Evolutionary conservation across 1,140 invertebrate genomes (phyloP), one percentile per base, ranked within the genome.

Genomic region (Papilio machaon): DNA sequence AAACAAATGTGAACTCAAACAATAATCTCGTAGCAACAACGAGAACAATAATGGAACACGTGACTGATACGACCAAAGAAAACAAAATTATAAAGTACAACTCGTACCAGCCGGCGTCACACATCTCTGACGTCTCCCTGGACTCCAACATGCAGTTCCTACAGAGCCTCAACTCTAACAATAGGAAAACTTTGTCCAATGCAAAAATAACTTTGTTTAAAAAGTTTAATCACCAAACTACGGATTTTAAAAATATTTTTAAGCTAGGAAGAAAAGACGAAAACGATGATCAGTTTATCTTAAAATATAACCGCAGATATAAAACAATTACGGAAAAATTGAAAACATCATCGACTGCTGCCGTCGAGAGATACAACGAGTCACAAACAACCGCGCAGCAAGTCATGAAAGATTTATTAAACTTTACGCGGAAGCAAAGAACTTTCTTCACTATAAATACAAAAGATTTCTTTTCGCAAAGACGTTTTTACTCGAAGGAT

Each of bases 391-490:
- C 13, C 23, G 13, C 64, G 64, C 23, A 35, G 64, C 64, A 70
- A 19, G 64, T 17, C 13, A 2, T 11, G 7, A 35, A 30, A 13
- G 23, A 70, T 70, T 35, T 35, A 15, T 6, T 70, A 6, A 35
- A 70, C 13, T 70, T 35, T 70, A 43, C 17, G 80, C 84, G 60
- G 81, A 77, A 79, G 82, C 85, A 11, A 82, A 79, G 73, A 83
- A 88, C 47, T 82, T 86, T 70, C 84, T 49, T 85, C 10, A 84
- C 83, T 2, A 86, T 89, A 78, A 85, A 91, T 23, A 88, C 85
- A 7, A 70, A 88, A 75, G 87, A 91, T 77, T 89, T 89, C 70
- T 88, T 88, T 43, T 87, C 86, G 43, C 82, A 81, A 73, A 85
- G 83, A 73, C 82, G 79, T 19, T 82, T 83, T 46, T 54, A 73